Base-by-base conservation (phyloP, 2,888 invertebrate species). In the Euplagia quadripunctaria region DNA sequence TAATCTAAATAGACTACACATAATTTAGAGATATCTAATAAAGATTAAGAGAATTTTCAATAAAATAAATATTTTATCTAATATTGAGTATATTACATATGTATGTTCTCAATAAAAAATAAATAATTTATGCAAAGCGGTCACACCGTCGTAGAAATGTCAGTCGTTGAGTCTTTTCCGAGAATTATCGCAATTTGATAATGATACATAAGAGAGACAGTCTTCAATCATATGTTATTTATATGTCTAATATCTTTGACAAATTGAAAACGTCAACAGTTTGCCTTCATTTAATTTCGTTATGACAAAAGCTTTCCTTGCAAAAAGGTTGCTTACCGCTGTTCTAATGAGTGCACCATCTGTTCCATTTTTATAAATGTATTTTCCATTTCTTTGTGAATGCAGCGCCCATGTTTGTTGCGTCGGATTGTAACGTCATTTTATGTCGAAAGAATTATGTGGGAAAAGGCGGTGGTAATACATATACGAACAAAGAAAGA, bases 381-480 rank as follows among this genome's bases (percentile, higher is more conserved):
- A 31, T 31, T 31, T 31, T 31, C 42, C n/a, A 51, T 64, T 64
- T 64, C 70, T 70, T 41, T 64, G 51, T 64, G 42, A 70, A 70
- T 68, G 16, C 14, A 1, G 65, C 31, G 41, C 42, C 17, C 17
- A 61, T 61, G 43, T 65, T 49, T 58, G 42, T 58, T 43, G 20
- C 51, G 12, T 51, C 8, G 70, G 41, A 70, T 70, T 63, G 41
- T 49, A 70, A 70, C n/a, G 64, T 70, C 70, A 64, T 51, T 17
- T 63, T 63, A 61, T 61, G 61, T 61, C 63, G 58, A 8, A 63
- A 49, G 31, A 63, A 49, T 63, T 31, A 63, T 69, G 63, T 69
- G 69, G 63, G 69, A 69, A 69, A 69, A 5, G 61, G 3, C 4
- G 41, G 14, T 46, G 61, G 61, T 49, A 64, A 6, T 16, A 49